Base-by-base conservation (phyloP, 2,113 vertebrate genomes). In the Haemorhous mexicanus region DNA sequence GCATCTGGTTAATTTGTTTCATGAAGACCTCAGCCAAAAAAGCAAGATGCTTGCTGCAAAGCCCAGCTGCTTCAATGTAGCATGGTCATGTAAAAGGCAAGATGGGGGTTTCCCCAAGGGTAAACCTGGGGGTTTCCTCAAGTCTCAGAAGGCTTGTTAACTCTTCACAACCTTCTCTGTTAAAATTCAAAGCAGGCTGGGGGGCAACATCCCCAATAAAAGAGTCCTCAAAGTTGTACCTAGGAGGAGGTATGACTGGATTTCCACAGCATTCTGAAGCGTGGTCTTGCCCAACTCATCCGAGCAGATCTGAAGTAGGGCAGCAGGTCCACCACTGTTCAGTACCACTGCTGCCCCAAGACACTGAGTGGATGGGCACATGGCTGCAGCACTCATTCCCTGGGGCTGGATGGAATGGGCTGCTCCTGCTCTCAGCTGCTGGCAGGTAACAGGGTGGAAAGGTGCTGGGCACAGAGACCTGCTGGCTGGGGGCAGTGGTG, bases 1-100 rank as follows among this genome's bases (percentile, higher is more conserved):
- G 39, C 50, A 74, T 59, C 62, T 62, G 67, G 79, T 91, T 88
- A 90, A 89, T 89, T 77, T 53, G n/a, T 33, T 92, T 70, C 52
- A 33, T 5, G 11, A 85, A 90, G 67, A 80, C 63, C 63, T 73
- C 78, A 77, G 64, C 32, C 63, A 63, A 63, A 67, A 67, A 91
- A 72, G 44, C 32, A 55, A 55, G 44, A 59, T 21, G 21, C 39
- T 39, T 67, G 46, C 89, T 86, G 67, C 50, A 85, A 77, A 77
- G 43, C 56, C 55, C 75, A 86, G 64, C 67, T 90, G 67, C 63
- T 82, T 64, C 61, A 41, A 18, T 16, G 24, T 37, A 24, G 23
- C 1, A 2, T 24, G 62, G 24, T 21, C 5, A 3, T 9, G 81
- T 21, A 58, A 85, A 18, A 87, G 62, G 10, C 64, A 82, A 52